Evolutionary conservation across 2,888 invertebrate genomes (phyloP).

Genomic region (Pharmacophagus antenor): DNA sequence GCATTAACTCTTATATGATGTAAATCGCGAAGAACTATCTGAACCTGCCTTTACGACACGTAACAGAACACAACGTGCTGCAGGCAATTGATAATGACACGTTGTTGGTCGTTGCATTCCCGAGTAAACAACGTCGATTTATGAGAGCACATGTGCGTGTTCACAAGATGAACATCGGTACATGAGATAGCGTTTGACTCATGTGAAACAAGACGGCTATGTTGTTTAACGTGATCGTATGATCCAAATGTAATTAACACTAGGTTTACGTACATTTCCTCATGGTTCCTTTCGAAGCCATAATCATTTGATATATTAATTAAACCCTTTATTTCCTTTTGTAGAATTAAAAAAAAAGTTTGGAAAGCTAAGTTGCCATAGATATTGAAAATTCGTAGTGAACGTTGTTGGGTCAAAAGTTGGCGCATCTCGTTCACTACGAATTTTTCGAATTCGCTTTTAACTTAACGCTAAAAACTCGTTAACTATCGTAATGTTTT

Average conservation of each 20-base stretch:
- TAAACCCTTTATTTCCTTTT: no score
- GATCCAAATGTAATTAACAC: background rate
- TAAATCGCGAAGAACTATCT: background rate
- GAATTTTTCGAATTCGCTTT: no score
- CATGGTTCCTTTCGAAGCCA: no score
- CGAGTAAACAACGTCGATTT: slow-evolving; percentile 15
- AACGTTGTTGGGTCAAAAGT: no score
- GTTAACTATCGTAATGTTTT: no score
- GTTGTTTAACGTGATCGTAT: background rate
- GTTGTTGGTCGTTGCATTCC: slow-evolving; percentile 14
- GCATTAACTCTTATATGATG: background rate
- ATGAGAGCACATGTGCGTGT: background rate
- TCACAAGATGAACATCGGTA: slow-evolving; percentile 10
- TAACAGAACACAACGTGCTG: slow-evolving; percentile 7
- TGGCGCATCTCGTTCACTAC: no score
- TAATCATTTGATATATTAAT: no score
- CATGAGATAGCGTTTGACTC: slow-evolving; percentile 3
- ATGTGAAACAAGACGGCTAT: background rate
- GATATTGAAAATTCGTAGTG: no score
- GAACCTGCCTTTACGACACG: background rate
- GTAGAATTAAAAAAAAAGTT: no score
- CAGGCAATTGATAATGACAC: slow-evolving; percentile 15
- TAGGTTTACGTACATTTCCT: no score
- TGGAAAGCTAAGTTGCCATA: no score
- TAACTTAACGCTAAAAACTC: no score